phyloP scores from a whole-genome alignment of 1,140 invertebrate species.

The Orchesella cincta region DNA sequence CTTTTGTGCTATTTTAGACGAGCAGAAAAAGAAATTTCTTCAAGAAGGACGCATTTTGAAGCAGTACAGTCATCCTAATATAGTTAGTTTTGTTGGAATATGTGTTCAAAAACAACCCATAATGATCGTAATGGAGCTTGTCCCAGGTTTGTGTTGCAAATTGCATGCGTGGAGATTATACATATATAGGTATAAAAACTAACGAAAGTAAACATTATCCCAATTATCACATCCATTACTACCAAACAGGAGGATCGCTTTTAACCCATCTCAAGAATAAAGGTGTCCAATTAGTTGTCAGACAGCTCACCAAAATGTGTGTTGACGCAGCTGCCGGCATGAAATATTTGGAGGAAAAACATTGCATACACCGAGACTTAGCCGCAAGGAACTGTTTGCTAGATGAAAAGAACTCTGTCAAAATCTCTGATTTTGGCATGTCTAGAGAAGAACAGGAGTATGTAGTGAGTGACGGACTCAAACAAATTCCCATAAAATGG shows the following conservation, averaged over 20 bases:
- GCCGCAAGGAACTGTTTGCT: slow-evolving; percentile 89
- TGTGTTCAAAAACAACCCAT: slow-evolving; percentile 97
- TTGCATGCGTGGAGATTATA: slow-evolving; percentile 36
- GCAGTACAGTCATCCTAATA: slow-evolving; percentile 95
- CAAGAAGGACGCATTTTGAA: slow-evolving; percentile 94
- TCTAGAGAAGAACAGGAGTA: slow-evolving; percentile 96
- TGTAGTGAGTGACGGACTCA: slow-evolving; percentile 94
- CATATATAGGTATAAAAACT: slow-evolving; percentile 1
- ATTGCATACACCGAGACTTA: slow-evolving; percentile 94
- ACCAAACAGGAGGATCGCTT: slow-evolving; percentile 78
- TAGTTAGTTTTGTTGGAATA: slow-evolving; percentile 94
- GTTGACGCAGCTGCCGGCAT: slow-evolving; percentile 88
- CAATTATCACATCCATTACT: slow-evolving; percentile 23
- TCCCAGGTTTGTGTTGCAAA: slow-evolving; percentile 71
- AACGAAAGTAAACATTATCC: not conserved
- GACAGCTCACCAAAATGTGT: slow-evolving; percentile 84
- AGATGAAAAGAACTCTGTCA: slow-evolving; percentile 40
- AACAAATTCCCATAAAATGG: slow-evolving; percentile 98
- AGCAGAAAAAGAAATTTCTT: slow-evolving; percentile 93
- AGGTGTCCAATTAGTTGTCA: slow-evolving; percentile 66
- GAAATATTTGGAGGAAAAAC: slow-evolving; percentile 93
- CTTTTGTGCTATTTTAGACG: no score
- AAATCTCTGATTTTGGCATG: slow-evolving; percentile 70
- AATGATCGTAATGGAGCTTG: slow-evolving; percentile 98
- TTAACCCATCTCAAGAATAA: slow-evolving; percentile 83